A percentile compares a stretch with the other conserved stretches of the same genome.
Evolutionary conservation across 1,140 invertebrate genomes (phyloP).

Genomic region (Drosophila aff.): DNA sequence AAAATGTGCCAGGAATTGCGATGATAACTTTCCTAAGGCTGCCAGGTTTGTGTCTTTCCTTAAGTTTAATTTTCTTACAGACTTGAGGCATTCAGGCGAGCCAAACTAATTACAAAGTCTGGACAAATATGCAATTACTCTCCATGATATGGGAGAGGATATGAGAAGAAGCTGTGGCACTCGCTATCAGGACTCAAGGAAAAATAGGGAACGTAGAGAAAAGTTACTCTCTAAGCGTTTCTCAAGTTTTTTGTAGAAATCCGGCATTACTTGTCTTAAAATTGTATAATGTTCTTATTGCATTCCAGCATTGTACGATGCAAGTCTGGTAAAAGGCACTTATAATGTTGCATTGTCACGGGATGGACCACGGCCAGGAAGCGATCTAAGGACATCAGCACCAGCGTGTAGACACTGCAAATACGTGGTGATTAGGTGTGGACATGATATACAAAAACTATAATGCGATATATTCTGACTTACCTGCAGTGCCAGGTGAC

Average conservation of each 20-base stretch:
- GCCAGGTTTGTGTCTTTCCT: background rate
- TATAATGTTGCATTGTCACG: slow-evolving; percentile 87
- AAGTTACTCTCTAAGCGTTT: no score
- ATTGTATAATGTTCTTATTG: no score
- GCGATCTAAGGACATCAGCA: slow-evolving; percentile 97
- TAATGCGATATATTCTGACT: slow-evolving; percentile 62
- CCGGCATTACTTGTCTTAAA: background rate
- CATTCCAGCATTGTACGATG: slow-evolving; percentile 66
- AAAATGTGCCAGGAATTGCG: no score
- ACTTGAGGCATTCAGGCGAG: background rate
- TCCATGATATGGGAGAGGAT: slow-evolving; percentile 1
- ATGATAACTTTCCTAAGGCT: background rate
- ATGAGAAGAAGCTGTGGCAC: background rate
- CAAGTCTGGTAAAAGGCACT: slow-evolving; percentile 84
- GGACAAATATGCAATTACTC: slow-evolving; percentile 45
- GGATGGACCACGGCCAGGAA: slow-evolving; percentile 94
- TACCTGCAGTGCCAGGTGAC: slow-evolving; percentile 90
- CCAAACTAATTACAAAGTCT: slow-evolving; percentile 21
- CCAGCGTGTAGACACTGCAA: slow-evolving; percentile 89
- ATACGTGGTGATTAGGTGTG: background rate
- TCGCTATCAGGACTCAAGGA: background rate
- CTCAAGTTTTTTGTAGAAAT: no score
- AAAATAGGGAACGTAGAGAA: no score
- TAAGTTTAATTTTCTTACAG: background rate
- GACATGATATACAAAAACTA: slow-evolving; percentile 88